Evolutionary conservation across 1,140 invertebrate species (phyloP).

Genomic region (Tetramorium parvispinum): DNA sequence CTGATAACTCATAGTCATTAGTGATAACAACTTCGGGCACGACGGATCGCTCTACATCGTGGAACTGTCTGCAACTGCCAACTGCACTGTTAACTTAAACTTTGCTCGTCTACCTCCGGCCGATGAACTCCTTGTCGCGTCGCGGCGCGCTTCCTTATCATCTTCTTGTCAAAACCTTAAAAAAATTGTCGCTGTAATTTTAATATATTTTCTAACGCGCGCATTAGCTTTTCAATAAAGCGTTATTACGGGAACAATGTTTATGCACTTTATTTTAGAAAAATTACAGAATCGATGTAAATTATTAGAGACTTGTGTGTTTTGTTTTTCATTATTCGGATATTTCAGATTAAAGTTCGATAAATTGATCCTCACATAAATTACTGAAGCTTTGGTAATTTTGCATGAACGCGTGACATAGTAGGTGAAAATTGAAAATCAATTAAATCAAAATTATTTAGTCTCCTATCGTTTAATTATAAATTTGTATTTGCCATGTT

Average conservation of each 20-base stretch:
- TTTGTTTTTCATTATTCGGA: not conserved
- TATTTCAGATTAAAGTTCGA: not conserved
- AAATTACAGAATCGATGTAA: not conserved
- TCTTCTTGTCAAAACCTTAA: conserved; percentile 60
- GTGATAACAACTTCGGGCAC: conserved; percentile 74
- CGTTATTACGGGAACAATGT: not conserved
- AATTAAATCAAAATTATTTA: conserved; percentile 4
- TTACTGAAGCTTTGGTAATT: not conserved
- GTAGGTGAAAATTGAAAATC: conserved; percentile 1
- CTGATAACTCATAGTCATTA: conserved; percentile 76
- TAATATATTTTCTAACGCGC: not conserved
- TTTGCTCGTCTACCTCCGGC: conserved; percentile 60
- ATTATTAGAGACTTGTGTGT: not conserved
- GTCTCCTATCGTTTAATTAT: not conserved
- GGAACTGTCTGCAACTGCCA: conserved; percentile 73
- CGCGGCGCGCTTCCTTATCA: conserved; percentile 53
- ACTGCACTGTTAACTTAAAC: conserved; percentile 72
- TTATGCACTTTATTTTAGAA: not conserved
- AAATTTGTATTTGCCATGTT: not conserved
- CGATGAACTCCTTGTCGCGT: conserved; percentile 56
- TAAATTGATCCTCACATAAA: not conserved
- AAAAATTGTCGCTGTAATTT: not conserved
- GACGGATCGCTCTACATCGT: conserved; percentile 68
- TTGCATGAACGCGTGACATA: not conserved
- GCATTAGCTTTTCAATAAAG: not conserved